Evolutionary conservation across 2,797 vertebrate genomes (phyloP).

Genomic region (Adelosebastes latens): DNA sequence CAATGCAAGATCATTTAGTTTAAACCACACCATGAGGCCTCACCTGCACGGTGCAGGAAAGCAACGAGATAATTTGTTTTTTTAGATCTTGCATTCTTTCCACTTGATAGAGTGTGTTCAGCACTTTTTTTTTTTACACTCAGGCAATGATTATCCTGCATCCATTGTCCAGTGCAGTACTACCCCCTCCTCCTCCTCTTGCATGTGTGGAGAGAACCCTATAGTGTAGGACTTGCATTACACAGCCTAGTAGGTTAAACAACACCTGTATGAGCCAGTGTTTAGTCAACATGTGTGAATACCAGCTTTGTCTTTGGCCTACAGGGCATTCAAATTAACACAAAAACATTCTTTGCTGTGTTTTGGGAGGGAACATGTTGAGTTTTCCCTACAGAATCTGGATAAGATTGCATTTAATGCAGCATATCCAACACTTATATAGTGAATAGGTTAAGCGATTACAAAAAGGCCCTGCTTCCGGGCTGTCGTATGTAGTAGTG

Average conservation of each 20-base stretch:
- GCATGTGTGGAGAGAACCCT: conserved; percentile 13
- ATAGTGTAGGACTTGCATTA: background rate
- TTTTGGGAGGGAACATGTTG: background rate
- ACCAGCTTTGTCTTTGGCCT: background rate
- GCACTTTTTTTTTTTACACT: background rate
- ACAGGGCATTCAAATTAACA: background rate
- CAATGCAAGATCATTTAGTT: background rate
- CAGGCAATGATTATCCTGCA: conserved; percentile 41
- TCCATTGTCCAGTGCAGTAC: background rate
- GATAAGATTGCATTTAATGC: background rate
- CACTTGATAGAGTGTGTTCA: background rate
- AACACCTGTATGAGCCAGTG: conserved; percentile 38
- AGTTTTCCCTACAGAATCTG: background rate
- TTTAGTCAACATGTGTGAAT: conserved; percentile 46
- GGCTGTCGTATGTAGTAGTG: background rate
- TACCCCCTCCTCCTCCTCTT: background rate
- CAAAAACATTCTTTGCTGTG: background rate
- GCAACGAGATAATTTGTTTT: too few species aligned
- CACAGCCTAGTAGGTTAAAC: conserved; percentile 49
- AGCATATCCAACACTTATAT: background rate
- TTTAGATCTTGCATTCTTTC: background rate
- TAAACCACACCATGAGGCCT: background rate
- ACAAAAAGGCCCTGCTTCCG: background rate
- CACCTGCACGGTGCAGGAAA: background rate
- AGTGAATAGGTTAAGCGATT: background rate